phyloP scores from a whole-genome alignment of 2,113 vertebrate genomes.

The Syngnathoides biaculeatus region DNA sequence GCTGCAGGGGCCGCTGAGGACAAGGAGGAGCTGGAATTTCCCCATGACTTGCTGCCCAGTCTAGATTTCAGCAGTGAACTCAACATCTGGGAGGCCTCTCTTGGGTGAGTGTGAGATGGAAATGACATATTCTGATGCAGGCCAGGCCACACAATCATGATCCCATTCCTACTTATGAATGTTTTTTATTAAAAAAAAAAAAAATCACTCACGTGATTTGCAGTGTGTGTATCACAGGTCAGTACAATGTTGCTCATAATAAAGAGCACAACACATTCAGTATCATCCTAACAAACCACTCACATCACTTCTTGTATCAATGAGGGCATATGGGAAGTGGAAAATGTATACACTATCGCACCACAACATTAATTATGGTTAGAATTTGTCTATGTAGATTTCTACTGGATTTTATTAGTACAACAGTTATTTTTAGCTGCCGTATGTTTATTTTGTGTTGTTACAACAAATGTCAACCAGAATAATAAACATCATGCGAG shows the following conservation, averaged over 20 bases:
- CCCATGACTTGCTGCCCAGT: conserved; percentile 76
- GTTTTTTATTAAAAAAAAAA: background rate
- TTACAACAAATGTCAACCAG: no score
- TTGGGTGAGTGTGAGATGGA: conserved; percentile 59
- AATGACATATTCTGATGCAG: background rate
- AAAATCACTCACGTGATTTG: background rate
- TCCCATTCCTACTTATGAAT: background rate
- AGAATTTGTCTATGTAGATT: no score
- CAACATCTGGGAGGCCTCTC: conserved; percentile 72
- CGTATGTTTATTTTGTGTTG: no score
- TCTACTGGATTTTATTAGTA: no score
- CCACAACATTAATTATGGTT: no score
- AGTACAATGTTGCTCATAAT: background rate
- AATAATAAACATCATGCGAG: no score
- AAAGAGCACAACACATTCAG: background rate
- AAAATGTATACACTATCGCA: no score
- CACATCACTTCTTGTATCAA: background rate
- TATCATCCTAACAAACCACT: background rate
- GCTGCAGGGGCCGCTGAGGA: conserved; percentile 45
- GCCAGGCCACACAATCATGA: background rate
- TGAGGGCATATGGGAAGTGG: no score
- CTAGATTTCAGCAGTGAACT: conserved; percentile 76
- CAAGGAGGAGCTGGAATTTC: conserved; percentile 74
- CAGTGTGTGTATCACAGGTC: background rate
- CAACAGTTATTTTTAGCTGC: no score